Evolutionary conservation across 35 echinoderm and acorn worm genomes (phyloP), one percentile per base, ranked within the genome.

Genomic region (Apostichopus californicus): DNA sequence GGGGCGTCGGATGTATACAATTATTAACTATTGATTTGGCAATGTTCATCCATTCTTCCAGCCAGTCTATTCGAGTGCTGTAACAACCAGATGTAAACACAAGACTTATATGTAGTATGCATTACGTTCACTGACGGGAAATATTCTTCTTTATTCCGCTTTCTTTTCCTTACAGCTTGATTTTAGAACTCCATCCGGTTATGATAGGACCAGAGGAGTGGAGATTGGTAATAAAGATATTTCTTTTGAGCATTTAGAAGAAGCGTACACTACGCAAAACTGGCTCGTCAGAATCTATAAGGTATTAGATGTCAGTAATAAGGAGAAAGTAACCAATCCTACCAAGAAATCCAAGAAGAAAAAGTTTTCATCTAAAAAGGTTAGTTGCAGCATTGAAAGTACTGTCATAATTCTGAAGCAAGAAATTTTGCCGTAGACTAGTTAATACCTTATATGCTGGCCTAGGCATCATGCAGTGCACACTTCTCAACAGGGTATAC

Each of bases 221-320:
- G 96, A 98, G 87, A 98, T 98, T 34, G 96, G 96, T 21, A 98
- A 98, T 88, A 98, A 98, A 85, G 96, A 98, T 52, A 98, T 98
- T 6, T 89, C 90, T 21, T 93, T 96, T 87, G 54, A 98, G 72
- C 96, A 98, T 79, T 83, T 98, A 84, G 96, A 98, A 83, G 94
- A 96, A 92, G 96, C 94, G 1, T 96, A 96, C 80, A 98, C 96
- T 18, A 94, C 96, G 8, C 93, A 95, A 75, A 95, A 98, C 89
- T 98, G 96, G 96, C 80, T 98, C 46, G 96, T 98, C 3, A 93
- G 96, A 23, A 96, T 98, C 54, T 98, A 98, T 88, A 92, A 90
- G 73, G 96, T 98, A 34, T 94, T 93, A 73, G 90, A 93, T 12
- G 72, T 95, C 11, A 91, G 90, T 23, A 98, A 98, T 88, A 89